phyloP scores from a whole-genome alignment of 2,888 invertebrate species.

The Bhutanitis thaidina region DNA sequence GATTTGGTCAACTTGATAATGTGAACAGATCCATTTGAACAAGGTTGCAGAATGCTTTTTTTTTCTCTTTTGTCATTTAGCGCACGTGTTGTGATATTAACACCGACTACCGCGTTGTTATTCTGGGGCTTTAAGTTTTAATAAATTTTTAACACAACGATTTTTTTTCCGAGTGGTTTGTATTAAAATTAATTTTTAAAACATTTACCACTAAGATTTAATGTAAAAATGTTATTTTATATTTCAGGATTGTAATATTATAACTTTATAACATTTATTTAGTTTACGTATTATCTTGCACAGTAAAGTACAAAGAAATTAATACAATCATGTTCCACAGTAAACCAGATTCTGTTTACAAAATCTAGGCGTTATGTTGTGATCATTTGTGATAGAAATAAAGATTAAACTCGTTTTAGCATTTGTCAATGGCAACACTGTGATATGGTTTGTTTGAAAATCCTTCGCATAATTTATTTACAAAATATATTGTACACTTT shows the following conservation, averaged over 20 bases:
- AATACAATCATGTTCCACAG: slow-evolving; percentile 57
- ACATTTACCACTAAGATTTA: slow-evolving; percentile 23
- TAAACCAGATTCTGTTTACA: slow-evolving; percentile 40
- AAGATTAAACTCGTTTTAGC: slow-evolving; percentile 27
- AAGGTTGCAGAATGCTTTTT: slow-evolving; percentile 8
- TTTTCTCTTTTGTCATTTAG: slow-evolving; percentile 48
- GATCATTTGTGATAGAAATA: slow-evolving; percentile 30
- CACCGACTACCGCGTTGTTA: slow-evolving; percentile 36
- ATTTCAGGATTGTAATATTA: slow-evolving; percentile 28
- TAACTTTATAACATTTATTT: slow-evolving; percentile 35
- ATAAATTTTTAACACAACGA: slow-evolving; percentile 30
- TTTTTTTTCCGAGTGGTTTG: slow-evolving; percentile 31
- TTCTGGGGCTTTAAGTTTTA: slow-evolving; percentile 35
- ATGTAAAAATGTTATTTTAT: slow-evolving; percentile 36
- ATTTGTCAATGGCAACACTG: slow-evolving; percentile 47
- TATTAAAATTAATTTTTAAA: slow-evolving; percentile 17
- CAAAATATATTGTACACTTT: slow-evolving; percentile 15
- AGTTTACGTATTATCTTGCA: slow-evolving; percentile 44
- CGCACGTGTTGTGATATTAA: slow-evolving; percentile 39
- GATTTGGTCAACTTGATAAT: too few relatives aligned
- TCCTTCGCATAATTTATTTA: slow-evolving; percentile 22
- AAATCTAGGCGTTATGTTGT: slow-evolving; percentile 28
- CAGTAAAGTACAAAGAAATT: slow-evolving; percentile 68
- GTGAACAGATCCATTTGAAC: too few relatives aligned
- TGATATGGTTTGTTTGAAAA: slow-evolving; percentile 57